Conservation (phyloP, 2,113 vertebrate species). For the Microcebus lehilahytsara region DNA sequence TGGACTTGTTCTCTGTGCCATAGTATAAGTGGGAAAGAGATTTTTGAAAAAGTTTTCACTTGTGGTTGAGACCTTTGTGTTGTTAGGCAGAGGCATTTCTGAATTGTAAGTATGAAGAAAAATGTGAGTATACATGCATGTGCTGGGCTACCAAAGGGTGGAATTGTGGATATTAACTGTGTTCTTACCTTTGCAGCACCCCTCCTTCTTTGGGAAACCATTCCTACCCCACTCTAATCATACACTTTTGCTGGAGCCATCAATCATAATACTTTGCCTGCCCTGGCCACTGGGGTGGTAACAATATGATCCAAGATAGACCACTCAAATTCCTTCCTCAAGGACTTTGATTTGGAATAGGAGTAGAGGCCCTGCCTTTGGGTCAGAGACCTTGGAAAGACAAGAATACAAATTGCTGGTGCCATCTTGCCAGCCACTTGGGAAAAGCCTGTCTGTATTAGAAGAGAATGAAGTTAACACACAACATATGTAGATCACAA, state of each 20-base stretch:
- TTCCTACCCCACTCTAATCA: slow-evolving; percentile 37
- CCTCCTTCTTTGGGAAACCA: slow-evolving; percentile 22
- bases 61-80: neutral
- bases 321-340: slow-evolving; percentile 68
- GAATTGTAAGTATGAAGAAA: neutral
- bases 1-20: too few species aligned
- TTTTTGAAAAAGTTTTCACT: neutral
- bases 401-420: slow-evolving; percentile 56
- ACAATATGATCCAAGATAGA: slow-evolving; percentile 65
- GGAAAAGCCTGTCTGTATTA: slow-evolving; percentile 60
- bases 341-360: slow-evolving; percentile 65
- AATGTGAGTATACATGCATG: neutral
- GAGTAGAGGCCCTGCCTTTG: slow-evolving; percentile 55
- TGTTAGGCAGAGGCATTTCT: neutral
- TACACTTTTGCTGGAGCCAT: slow-evolving; percentile 51
- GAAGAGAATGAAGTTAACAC: slow-evolving; percentile 59
- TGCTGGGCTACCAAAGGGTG: neutral
- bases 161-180: neutral
- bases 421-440: slow-evolving; percentile 62
- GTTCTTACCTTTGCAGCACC: neutral
- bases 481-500: slow-evolving; percentile 39
- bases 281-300: slow-evolving; percentile 62
- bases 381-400: slow-evolving; percentile 62
- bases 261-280: slow-evolving; percentile 68
- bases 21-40: neutral